A percentile compares a stretch with the other conserved stretches of the same genome.
Evolutionary conservation across 2,888 invertebrate genomes (phyloP).

Genomic region (Leuctra nigra): DNA sequence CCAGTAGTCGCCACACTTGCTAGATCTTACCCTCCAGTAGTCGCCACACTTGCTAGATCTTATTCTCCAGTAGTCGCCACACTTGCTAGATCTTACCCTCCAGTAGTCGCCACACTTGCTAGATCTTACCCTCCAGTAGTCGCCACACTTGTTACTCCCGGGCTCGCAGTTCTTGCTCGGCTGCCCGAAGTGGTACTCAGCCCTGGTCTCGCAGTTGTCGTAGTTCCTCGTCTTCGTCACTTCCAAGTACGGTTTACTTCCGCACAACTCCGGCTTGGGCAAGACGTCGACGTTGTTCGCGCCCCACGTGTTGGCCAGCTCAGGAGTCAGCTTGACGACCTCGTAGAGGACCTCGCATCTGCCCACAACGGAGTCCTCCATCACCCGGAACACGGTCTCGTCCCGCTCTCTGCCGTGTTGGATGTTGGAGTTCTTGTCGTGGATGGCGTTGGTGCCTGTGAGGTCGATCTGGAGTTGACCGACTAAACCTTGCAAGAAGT

Average conservation of each 20-base stretch:
- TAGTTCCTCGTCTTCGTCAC: constrained; percentile 26
- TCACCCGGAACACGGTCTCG: constrained; percentile 4
- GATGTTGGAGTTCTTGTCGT: neutral
- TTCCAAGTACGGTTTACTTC: constrained; percentile 20
- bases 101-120: too few relatives aligned
- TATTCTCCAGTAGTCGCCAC: too few relatives aligned
- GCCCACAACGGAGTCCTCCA: constrained; percentile 24
- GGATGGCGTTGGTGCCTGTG: constrained; percentile 8
- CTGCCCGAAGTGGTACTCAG: constrained; percentile 25
- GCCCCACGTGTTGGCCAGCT: neutral
- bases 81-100: too few relatives aligned
- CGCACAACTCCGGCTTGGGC: constrained; percentile 9
- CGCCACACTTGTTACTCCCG: constrained; percentile 32
- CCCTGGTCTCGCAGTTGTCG: constrained; percentile 22
- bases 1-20: too few relatives aligned
- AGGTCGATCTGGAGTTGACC: constrained; percentile 25
- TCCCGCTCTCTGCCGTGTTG: neutral
- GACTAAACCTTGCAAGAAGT: constrained; percentile 26
- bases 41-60: too few relatives aligned
- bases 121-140: constrained; percentile 32
- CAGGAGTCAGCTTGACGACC: constrained; percentile 12
- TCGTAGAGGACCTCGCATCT: constrained; percentile 25
- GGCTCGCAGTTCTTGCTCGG: constrained; percentile 28
- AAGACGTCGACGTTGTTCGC: neutral
- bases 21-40: too few relatives aligned